These are phyloP conservation scores for Phylloscopus whistleri DNA, from an alignment of 2,113 vertebrate genomes.

Conservation along the genomic window DNA sequence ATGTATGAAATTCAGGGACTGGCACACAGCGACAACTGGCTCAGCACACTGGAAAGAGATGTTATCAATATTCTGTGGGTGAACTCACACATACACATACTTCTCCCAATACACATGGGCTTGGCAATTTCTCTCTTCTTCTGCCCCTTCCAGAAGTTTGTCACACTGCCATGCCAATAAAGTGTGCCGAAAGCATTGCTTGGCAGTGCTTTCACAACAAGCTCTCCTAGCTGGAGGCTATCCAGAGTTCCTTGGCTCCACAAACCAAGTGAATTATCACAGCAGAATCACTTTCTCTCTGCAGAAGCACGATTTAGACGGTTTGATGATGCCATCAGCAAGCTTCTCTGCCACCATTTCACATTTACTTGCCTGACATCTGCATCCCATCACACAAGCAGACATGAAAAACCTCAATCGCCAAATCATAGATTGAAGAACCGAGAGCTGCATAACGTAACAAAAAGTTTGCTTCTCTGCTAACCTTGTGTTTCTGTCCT, in stretches of 20 bases:
- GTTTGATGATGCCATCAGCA: background rate
- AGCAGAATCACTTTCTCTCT: background rate
- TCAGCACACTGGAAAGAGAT: background rate
- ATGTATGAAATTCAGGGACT: background rate
- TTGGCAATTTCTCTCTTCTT: background rate
- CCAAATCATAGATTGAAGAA: background rate
- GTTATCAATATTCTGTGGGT: background rate
- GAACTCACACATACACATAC: background rate
- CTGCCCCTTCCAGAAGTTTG: constrained; percentile 4
- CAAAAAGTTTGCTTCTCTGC: background rate
- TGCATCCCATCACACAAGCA: background rate
- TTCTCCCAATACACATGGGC: background rate
- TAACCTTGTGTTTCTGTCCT: background rate
- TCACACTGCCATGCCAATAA: background rate
- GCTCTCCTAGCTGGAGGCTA: background rate
- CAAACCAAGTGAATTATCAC: background rate
- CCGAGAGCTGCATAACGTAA: background rate
- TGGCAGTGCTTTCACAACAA: background rate
- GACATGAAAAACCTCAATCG: background rate
- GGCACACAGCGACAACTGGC: background rate
- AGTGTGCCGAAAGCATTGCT: background rate
- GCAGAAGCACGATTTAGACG: background rate
- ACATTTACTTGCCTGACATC: background rate
- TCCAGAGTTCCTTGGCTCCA: background rate
- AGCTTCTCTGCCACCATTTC: background rate